These are phyloP conservation scores for Archips crataeganus DNA, from an alignment of 2,888 invertebrate genomes.

Conservation along the genomic window DNA sequence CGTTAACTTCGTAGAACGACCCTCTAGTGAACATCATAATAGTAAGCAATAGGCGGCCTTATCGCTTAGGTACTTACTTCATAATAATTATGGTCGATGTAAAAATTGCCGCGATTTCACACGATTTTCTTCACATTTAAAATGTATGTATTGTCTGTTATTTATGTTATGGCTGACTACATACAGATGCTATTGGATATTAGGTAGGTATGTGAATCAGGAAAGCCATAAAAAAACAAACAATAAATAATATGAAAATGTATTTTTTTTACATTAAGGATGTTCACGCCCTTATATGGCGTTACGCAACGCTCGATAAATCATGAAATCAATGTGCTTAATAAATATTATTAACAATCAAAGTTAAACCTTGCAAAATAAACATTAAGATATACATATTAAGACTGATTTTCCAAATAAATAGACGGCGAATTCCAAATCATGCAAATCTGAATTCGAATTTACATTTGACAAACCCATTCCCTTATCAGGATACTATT, in stretches of 20 bases:
- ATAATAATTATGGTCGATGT: too few relatives aligned
- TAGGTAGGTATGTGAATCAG: not conserved
- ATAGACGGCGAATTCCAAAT: not conserved
- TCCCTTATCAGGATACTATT: conserved; percentile 11
- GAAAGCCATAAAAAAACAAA: not conserved
- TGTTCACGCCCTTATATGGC: not conserved
- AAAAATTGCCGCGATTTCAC: too few relatives aligned
- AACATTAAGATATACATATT: not conserved
- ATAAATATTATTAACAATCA: not conserved
- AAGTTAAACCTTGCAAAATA: not conserved
- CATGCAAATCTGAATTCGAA: conserved; percentile 34
- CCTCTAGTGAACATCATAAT: too few relatives aligned
- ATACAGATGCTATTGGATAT: too few relatives aligned
- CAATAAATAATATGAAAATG: not conserved
- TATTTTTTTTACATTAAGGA: not conserved
- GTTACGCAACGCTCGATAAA: not conserved
- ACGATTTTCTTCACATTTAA: too few relatives aligned
- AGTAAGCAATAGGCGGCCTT: too few relatives aligned
- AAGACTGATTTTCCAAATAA: not conserved
- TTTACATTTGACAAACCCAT: not conserved
- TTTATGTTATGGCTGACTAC: too few relatives aligned
- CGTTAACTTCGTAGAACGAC: too few relatives aligned
- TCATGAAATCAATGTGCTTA: not conserved
- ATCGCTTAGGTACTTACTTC: too few relatives aligned
- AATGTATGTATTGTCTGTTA: too few relatives aligned